Percentiles rank a stretch among this genome's conserved stretches.
Evolutionary conservation across 1,140 invertebrate genomes (phyloP).

Genomic region (Papilio polytes): DNA sequence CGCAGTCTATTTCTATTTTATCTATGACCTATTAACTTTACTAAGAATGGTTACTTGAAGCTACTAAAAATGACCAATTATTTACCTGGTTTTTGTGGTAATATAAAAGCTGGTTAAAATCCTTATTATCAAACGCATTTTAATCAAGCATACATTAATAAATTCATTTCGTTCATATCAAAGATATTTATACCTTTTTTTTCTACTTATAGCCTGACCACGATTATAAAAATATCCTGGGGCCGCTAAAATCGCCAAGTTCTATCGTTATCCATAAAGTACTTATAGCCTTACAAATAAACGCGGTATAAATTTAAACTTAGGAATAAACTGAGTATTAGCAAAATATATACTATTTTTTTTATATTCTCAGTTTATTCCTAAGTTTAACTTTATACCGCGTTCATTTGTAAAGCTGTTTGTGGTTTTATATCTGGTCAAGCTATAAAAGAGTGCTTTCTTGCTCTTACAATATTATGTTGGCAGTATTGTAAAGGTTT

Average conservation of each 20-base stretch:
- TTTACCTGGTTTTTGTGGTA: not conserved
- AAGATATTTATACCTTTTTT: not conserved
- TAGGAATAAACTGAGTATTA: too few relatives aligned
- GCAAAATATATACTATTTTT: too few relatives aligned
- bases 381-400: too few relatives aligned
- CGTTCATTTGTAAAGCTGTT: too few relatives aligned
- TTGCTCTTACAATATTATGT: not conserved
- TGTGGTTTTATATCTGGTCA: not conserved
- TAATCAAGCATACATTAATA: not conserved
- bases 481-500: slow-evolving; percentile 5
- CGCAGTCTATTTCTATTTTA: slow-evolving; percentile 22
- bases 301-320: too few relatives aligned
- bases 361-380: too few relatives aligned
- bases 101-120: not conserved
- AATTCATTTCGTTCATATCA: not conserved
- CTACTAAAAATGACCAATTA: not conserved
- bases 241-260: too few relatives aligned
- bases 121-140: not conserved
- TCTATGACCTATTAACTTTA: slow-evolving; percentile 11
- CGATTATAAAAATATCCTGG: too few relatives aligned
- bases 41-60: slow-evolving; percentile 11
- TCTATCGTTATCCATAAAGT: too few relatives aligned
- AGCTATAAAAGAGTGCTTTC: not conserved
- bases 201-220: too few relatives aligned
- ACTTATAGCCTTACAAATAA: too few relatives aligned